Percentiles rank a stretch among this genome's conserved stretches.
These are phyloP conservation scores for Athene noctua DNA, from an alignment of 2,113 vertebrate genomes.

Conservation along the genomic window DNA sequence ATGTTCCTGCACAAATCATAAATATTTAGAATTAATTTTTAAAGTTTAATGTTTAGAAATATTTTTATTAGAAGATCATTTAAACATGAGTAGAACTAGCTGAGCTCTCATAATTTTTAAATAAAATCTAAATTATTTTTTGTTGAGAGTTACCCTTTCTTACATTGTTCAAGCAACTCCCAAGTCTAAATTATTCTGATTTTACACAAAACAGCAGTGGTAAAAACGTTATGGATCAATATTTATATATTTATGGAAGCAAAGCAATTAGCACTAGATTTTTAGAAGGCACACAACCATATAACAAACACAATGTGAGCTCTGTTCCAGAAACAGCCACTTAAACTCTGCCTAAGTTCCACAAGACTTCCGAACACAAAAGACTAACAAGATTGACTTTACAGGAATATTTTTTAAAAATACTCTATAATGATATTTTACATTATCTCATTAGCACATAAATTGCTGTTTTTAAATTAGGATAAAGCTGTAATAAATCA, in stretches of 20 bases:
- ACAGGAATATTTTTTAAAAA: not conserved
- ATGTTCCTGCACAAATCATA: not conserved
- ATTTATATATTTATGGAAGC: not conserved
- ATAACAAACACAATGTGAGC: not conserved
- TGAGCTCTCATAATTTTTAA: not conserved
- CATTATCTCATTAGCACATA: conserved; percentile 17
- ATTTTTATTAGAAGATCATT: not conserved
- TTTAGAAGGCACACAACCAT: not conserved
- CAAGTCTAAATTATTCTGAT: not conserved
- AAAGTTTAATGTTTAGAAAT: not conserved
- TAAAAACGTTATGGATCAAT: not conserved
- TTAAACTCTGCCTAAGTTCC: not conserved
- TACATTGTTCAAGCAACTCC: not conserved
- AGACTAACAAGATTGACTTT: not conserved
- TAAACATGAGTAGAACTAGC: not conserved
- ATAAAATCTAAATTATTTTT: not conserved
- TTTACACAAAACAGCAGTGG: not conserved
- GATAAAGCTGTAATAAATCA: not conserved
- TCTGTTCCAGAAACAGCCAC: not conserved
- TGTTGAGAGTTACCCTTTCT: not conserved
- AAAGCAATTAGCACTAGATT: not conserved
- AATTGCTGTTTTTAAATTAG: conserved; percentile 11
- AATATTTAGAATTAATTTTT: conserved; percentile 16
- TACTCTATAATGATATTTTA: conserved; percentile 2
- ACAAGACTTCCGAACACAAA: not conserved